A percentile compares a stretch with the other conserved stretches of the same genome.
Evolutionary conservation across 2,888 invertebrate genomes (phyloP).

Genomic region (Helicoverpa assulta): DNA sequence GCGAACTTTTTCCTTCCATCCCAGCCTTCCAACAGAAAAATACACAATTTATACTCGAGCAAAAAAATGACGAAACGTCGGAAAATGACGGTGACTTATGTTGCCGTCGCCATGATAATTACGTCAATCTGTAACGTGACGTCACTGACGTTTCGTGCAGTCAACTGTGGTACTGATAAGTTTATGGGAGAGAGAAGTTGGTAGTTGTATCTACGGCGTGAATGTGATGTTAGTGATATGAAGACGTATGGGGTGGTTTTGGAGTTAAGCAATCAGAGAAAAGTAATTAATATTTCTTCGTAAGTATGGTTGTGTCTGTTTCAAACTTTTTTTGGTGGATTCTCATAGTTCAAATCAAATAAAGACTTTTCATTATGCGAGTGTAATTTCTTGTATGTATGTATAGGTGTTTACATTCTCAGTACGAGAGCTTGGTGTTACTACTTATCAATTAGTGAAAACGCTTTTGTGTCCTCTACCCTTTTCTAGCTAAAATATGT

Average conservation of each 20-base stretch:
- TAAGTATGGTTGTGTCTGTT: too few relatives aligned
- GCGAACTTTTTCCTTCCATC: neutral
- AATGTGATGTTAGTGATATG: neutral
- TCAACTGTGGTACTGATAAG: slow-evolving; percentile 59
- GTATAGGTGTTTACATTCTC: too few relatives aligned
- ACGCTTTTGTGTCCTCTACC: too few relatives aligned
- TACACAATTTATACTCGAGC: slow-evolving; percentile 14
- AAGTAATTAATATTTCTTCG: too few relatives aligned
- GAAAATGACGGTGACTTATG: slow-evolving; percentile 26
- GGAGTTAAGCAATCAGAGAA: neutral
- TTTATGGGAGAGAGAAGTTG: neutral
- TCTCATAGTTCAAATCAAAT: too few relatives aligned
- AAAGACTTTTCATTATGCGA: too few relatives aligned
- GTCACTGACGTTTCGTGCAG: slow-evolving; percentile 36
- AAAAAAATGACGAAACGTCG: slow-evolving; percentile 32
- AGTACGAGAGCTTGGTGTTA: too few relatives aligned
- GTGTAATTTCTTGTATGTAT: too few relatives aligned
- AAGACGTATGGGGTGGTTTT: neutral
- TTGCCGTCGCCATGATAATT: slow-evolving; percentile 44
- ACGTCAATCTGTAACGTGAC: slow-evolving; percentile 56
- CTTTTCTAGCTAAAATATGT: too few relatives aligned
- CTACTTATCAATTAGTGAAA: too few relatives aligned
- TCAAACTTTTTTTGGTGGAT: too few relatives aligned
- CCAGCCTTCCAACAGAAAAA: neutral
- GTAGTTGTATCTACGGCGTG: neutral